Evolutionary conservation across 2,113 vertebrate genomes (phyloP).

Genomic region (Sebastes fasciatus): DNA sequence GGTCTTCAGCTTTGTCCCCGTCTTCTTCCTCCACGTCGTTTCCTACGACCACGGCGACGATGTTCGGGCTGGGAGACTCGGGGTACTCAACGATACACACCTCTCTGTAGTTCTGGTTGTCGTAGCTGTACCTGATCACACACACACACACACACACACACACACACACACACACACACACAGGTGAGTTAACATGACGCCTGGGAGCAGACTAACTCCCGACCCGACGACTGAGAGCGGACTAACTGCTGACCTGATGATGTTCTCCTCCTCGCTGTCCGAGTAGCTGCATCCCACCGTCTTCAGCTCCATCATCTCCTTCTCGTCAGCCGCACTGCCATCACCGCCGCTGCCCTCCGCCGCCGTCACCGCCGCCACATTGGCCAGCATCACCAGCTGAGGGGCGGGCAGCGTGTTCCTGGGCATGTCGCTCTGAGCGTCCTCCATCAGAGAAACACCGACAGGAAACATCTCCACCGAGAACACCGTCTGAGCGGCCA

Average conservation of each 20-base stretch:
- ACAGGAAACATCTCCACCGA: slow-evolving; percentile 87
- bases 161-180: background rate
- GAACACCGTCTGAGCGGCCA: slow-evolving; percentile 92
- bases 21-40: background rate
- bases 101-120: slow-evolving; percentile 67
- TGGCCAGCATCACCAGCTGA: slow-evolving; percentile 97
- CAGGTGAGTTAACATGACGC: background rate
- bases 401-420: slow-evolving; percentile 90
- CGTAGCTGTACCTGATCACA: slow-evolving; percentile 76
- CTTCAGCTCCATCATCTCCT: slow-evolving; percentile 96
- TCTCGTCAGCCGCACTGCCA: slow-evolving; percentile 87
- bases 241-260: slow-evolving; percentile 68
- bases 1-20: slow-evolving; percentile 46
- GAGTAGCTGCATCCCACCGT: slow-evolving; percentile 92
- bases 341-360: slow-evolving; percentile 87
- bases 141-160: background rate
- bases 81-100: slow-evolving; percentile 65
- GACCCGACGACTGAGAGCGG: background rate
- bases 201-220: background rate
- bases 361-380: slow-evolving; percentile 89
- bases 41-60: background rate
- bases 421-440: slow-evolving; percentile 88
- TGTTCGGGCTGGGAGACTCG: slow-evolving; percentile 20
- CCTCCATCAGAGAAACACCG: slow-evolving; percentile 85
- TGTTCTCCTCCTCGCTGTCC: slow-evolving; percentile 92